Evolutionary conservation across 2,888 invertebrate genomes (phyloP).

Genomic region (Polylopha cassiicola): DNA sequence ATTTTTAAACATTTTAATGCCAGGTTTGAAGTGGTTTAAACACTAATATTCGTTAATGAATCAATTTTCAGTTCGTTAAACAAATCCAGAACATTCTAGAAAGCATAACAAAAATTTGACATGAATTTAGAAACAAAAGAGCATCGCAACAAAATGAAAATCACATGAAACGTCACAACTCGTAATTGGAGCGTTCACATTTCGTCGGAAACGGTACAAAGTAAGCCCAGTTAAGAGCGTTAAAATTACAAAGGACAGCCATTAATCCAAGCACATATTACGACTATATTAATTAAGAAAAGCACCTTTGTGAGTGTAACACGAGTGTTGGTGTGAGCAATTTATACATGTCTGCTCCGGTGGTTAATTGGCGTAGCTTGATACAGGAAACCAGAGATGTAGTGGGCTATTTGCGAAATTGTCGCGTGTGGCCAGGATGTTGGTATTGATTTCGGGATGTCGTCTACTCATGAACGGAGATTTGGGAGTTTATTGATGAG

Average conservation of each 20-base stretch:
- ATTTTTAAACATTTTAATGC: no score
- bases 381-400: conserved; percentile 66
- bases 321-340: conserved; percentile 53
- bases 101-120: no score
- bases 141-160: no score
- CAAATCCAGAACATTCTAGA: no score
- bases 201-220: conserved; percentile 30
- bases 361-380: conserved; percentile 65
- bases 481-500: conserved; percentile 19
- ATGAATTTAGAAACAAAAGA: no score
- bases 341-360: conserved; percentile 69
- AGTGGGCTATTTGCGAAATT: conserved; percentile 60
- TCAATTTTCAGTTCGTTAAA: no score
- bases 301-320: conserved; percentile 45
- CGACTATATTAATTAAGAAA: conserved; percentile 67
- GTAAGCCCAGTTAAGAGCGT: conserved; percentile 33
- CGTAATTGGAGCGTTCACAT: no score
- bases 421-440: conserved; percentile 36
- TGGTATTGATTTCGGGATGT: conserved; percentile 21
- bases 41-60: no score
- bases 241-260: conserved; percentile 46
- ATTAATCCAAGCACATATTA: conserved; percentile 47
- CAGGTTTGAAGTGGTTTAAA: no score
- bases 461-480: conserved; percentile 25
- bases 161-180: no score